Base-by-base conservation (phyloP, 2,797 vertebrate genomes). In the Percopsis omiscomaycus region DNA sequence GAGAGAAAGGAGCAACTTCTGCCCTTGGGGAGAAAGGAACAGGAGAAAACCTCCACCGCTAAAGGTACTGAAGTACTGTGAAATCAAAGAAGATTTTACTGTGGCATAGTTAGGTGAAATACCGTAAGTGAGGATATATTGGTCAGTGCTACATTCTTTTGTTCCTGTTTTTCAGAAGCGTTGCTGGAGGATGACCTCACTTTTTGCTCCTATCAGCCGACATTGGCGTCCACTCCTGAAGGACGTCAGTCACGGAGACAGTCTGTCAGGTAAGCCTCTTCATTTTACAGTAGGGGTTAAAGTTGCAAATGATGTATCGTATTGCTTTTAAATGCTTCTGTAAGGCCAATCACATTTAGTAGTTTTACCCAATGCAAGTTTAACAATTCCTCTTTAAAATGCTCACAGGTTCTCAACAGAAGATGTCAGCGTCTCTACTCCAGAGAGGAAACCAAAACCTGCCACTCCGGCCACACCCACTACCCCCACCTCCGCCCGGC, bases 141-240 rank as follows among this genome's bases (percentile, higher is more conserved):
- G 6, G 47, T 59, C 2, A 3, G 59, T 27, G 0, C 1, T 8
- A 10, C 1, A 4, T 46, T 42, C 0, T 53, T 3, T 29, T 16
- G 46, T 22, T 29, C 22, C 61, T 1, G 8, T 78, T 52, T 9
- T 10, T 60, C 68, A 88, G 91, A 92, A 55, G 74, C 90, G 0
- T 22, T 9, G 28, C 59, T 83, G 76, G 86, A 95, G 0, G 93
- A 94, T 0, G 91, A 94, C 74, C 88, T 96, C 67, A 88, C 86
- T 4, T 95, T 96, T 55, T 94, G 94, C 55, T 91, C 91, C 0
- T 96, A 98, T 74, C 93, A 95, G 82, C 95, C 95, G 65, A 93
- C 93, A 0, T 3, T 95, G 81, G 91, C 71, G 12, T 87, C 92
- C 55, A 75, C 73, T 0, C 80, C 87, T 0, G 91, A 94, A 71